These are phyloP conservation scores for Equus quagga DNA, from an alignment of 2,113 vertebrate species.

Conservation along the genomic window DNA sequence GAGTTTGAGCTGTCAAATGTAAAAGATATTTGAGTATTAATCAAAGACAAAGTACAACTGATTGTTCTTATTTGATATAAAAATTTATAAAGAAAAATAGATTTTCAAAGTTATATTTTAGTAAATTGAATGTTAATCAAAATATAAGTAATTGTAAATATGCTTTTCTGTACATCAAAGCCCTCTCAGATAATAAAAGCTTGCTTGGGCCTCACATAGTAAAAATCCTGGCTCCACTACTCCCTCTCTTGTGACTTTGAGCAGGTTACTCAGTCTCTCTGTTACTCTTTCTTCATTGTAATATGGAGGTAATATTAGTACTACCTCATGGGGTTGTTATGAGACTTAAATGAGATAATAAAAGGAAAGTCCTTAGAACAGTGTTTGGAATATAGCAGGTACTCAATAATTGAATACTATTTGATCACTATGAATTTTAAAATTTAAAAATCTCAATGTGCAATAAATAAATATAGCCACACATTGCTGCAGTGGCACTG, in stretches of 20 bases:
- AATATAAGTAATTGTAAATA: neutral
- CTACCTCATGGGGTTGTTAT: neutral
- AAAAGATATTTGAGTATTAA: conserved; percentile 23
- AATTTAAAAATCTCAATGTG: neutral
- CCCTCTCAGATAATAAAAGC: neutral
- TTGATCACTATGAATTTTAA: neutral
- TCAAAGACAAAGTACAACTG: neutral
- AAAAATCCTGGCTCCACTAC: neutral
- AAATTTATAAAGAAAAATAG: conserved; percentile 15
- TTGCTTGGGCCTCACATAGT: neutral
- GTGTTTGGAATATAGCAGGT: neutral
- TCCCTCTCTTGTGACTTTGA: neutral
- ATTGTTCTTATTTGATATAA: neutral
- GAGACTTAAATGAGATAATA: neutral
- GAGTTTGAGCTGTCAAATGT: conserved; percentile 28
- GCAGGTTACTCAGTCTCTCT: neutral
- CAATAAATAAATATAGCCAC: neutral
- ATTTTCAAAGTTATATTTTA: conserved; percentile 28
- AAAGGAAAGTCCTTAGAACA: neutral
- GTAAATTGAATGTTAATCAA: conserved; percentile 2
- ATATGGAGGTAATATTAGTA: neutral
- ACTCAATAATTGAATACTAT: conserved; percentile 6
- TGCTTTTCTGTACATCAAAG: conserved; percentile 11
- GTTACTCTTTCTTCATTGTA: neutral
- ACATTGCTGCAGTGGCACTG: neutral